A percentile compares a stretch with the other conserved stretches of the same genome.
Evolutionary conservation across 64 coral and sea anemone genomes (phyloP).

Genomic region (Astreopora myriophthalma): DNA sequence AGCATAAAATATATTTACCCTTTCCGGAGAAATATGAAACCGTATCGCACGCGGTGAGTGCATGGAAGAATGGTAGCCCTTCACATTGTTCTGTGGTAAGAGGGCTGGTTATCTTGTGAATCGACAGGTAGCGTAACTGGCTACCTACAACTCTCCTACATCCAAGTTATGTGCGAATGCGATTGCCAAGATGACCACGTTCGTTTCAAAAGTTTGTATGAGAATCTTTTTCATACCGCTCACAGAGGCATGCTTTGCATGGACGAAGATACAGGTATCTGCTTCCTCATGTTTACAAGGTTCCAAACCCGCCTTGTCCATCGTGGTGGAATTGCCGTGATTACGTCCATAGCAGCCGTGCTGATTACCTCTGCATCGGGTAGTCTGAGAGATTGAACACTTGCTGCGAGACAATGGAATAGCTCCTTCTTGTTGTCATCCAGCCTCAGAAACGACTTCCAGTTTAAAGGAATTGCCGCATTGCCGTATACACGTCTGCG

Average conservation of each 20-base stretch:
- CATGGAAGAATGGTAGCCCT: conserved; percentile 68
- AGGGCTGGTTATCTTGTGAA: conserved; percentile 29
- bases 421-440: conserved; percentile 77
- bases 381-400: conserved; percentile 18
- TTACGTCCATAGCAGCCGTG: conserved; percentile 37
- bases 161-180: conserved; percentile 17
- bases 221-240: conserved; percentile 40
- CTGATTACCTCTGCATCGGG: conserved; percentile 20
- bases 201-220: conserved; percentile 53
- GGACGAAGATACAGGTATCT: conserved; percentile 50
- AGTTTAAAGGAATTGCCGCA: conserved; percentile 50
- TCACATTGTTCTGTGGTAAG: conserved; percentile 36
- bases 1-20: too few relatives aligned
- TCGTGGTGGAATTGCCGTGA: conserved; percentile 6
- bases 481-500: conserved; percentile 38
- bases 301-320: conserved; percentile 42
- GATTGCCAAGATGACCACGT: conserved; percentile 51
- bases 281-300: conserved; percentile 51
- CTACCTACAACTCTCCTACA: conserved; percentile 41
- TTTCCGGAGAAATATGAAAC: conserved; percentile 54
- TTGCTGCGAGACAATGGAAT: conserved; percentile 38
- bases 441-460: conserved; percentile 59
- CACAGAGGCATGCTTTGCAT: conserved; percentile 45
- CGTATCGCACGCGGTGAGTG: conserved; percentile 43
- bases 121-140: conserved; percentile 47